Percentiles rank a stretch among this genome's conserved stretches.
These are phyloP conservation scores for Caenorhabditis sp. DNA, from an alignment of 2,888 invertebrate genomes.

Conservation along the genomic window DNA sequence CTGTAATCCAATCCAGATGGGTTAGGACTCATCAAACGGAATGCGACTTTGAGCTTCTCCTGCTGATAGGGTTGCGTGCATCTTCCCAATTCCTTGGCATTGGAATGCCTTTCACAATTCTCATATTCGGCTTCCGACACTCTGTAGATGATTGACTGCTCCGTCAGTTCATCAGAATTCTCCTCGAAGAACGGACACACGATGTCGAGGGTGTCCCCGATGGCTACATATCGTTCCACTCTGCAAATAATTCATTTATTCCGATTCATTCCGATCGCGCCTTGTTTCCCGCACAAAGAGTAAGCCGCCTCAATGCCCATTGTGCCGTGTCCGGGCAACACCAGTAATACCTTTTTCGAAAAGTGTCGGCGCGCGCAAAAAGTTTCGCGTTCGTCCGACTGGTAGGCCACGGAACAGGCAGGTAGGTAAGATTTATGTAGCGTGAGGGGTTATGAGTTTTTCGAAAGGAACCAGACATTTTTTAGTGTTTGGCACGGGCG, in stretches of 20 bases:
- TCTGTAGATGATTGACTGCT: constrained; percentile 67
- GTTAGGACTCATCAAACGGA: constrained; percentile 64
- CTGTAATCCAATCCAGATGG: constrained; percentile 66
- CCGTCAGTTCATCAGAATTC: constrained; percentile 54
- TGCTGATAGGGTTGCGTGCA: constrained; percentile 62
- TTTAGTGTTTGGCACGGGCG: constrained; percentile 2
- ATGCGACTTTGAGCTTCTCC: constrained; percentile 65
- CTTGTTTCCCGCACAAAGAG: constrained; percentile 25
- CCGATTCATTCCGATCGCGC: neutral
- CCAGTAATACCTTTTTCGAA: constrained; percentile 20
- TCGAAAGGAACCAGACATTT: constrained; percentile 21
- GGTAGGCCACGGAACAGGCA: constrained; percentile 1
- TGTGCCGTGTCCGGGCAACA: constrained; percentile 33
- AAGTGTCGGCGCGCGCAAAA: constrained; percentile 24
- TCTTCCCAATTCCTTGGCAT: constrained; percentile 62
- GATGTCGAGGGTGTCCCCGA: constrained; percentile 69
- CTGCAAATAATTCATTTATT: constrained; percentile 50
- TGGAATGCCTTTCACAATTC: constrained; percentile 57
- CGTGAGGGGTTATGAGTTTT: constrained; percentile 49
- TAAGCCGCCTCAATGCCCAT: constrained; percentile 33
- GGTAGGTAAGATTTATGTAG: constrained; percentile 44
- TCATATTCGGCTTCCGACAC: constrained; percentile 68
- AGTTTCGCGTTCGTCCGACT: constrained; percentile 28
- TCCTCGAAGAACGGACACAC: constrained; percentile 63
- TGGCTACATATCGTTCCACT: constrained; percentile 66